Conservation (phyloP, 2,797 vertebrate species). For the Falco rusticolus region DNA sequence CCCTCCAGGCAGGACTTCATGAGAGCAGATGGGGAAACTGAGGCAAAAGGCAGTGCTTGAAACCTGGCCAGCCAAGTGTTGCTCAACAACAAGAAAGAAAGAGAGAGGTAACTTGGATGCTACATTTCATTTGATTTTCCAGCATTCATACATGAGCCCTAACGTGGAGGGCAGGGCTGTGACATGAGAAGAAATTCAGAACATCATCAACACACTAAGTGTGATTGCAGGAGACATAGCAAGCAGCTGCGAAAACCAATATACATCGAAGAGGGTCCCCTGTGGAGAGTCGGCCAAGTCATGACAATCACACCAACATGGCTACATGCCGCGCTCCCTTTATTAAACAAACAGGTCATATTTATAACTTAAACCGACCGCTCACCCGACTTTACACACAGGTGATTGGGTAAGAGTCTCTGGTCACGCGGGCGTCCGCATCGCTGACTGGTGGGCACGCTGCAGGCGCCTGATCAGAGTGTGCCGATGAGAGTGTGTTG, state of each 20-base stretch:
- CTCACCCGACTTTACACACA: no score
- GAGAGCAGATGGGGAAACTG: not conserved
- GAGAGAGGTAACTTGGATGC: not conserved
- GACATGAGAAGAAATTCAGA: not conserved
- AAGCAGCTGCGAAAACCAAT: not conserved
- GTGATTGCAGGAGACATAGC: not conserved
- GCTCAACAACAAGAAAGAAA: not conserved
- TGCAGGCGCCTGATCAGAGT: no score
- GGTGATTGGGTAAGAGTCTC: no score
- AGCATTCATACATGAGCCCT: not conserved
- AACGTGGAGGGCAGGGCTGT: not conserved
- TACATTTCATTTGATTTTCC: not conserved
- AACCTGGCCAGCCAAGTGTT: not conserved
- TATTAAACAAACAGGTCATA: no score
- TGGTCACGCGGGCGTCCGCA: no score
- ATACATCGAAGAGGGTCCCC: not conserved
- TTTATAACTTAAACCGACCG: no score
- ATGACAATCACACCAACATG: no score
- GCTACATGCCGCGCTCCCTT: no score
- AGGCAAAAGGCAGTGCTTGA: conserved; percentile 1
- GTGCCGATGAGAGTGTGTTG: no score
- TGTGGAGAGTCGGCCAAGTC: no score
- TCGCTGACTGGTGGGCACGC: no score
- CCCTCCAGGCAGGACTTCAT: not conserved
- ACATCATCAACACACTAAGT: not conserved